Conservation (phyloP, 2,888 invertebrate genomes). For the Seira sanloemensis region DNA sequence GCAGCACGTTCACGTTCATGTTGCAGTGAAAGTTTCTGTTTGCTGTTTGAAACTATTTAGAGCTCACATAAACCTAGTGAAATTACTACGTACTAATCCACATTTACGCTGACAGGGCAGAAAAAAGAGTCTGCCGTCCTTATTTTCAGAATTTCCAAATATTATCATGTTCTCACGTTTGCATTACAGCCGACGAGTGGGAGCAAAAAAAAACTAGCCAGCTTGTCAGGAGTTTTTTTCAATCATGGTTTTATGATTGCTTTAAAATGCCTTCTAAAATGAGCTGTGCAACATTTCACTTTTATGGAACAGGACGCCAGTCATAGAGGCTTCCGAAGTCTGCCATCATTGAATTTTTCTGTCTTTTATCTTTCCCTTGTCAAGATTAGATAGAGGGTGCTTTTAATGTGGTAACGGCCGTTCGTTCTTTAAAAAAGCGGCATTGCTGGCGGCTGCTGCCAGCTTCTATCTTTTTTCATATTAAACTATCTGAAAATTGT, state of each 20-base stretch:
- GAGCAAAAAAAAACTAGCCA: background rate
- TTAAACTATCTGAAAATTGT: slow-evolving; percentile 28
- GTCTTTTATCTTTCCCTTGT: background rate
- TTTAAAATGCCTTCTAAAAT: background rate
- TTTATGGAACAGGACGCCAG: background rate
- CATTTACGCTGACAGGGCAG: background rate
- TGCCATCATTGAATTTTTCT: background rate
- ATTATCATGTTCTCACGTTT: slow-evolving; percentile 9
- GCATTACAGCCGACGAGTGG: background rate
- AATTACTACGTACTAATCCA: slow-evolving; percentile 5
- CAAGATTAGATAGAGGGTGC: background rate
- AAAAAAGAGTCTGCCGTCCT: background rate
- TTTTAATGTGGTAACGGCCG: background rate
- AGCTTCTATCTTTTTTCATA: slow-evolving; percentile 28
- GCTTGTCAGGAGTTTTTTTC: background rate
- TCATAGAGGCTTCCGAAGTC: too few relatives aligned
- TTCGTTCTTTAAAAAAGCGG: background rate
- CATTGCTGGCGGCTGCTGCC: slow-evolving; percentile 27
- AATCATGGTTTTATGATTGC: background rate
- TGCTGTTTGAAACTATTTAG: slow-evolving; percentile 3
- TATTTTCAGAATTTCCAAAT: background rate
- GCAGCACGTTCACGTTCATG: too few relatives aligned
- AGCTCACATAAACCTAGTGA: background rate
- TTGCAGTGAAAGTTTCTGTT: too few relatives aligned
- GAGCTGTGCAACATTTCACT: background rate